Percentiles rank a stretch among this genome's conserved stretches.
These are phyloP conservation scores for Amphiprion percula DNA, from an alignment of 2,113 vertebrate genomes.

Conservation along the genomic window DNA sequence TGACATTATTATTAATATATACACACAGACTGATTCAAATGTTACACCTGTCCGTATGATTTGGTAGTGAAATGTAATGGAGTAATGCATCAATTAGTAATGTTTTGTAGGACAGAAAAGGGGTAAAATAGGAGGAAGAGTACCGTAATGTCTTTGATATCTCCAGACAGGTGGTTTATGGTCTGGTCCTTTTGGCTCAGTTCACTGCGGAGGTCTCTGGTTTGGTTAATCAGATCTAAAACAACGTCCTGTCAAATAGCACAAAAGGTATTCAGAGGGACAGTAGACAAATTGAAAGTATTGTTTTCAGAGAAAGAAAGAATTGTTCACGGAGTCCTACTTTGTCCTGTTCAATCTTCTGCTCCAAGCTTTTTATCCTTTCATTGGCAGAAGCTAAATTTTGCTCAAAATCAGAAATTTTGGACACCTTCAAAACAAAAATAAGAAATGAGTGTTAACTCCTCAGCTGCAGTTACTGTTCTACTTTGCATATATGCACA, in stretches of 20 bases:
- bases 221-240: constrained; percentile 91
- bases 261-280: constrained; percentile 1
- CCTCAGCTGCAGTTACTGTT: background rate
- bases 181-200: constrained; percentile 87
- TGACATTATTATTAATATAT: constrained; percentile 1
- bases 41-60: background rate
- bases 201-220: constrained; percentile 89
- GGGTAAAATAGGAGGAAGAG: background rate
- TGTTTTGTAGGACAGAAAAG: background rate
- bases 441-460: constrained; percentile 2
- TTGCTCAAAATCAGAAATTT: constrained; percentile 84
- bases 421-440: constrained; percentile 79
- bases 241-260: constrained; percentile 86
- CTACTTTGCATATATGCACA: background rate
- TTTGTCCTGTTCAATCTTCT: constrained; percentile 89
- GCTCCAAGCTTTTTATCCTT: constrained; percentile 84
- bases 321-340: constrained; percentile 72
- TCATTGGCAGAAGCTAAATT: constrained; percentile 81
- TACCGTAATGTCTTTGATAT: constrained; percentile 91
- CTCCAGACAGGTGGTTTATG: constrained; percentile 85
- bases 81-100: background rate
- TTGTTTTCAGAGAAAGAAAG: background rate
- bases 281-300: constrained; percentile 13
- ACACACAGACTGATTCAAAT: background rate
- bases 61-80: background rate